These are phyloP conservation scores for Creontiades dilutus DNA, from an alignment of 2,888 invertebrate genomes.

Conservation along the genomic window DNA sequence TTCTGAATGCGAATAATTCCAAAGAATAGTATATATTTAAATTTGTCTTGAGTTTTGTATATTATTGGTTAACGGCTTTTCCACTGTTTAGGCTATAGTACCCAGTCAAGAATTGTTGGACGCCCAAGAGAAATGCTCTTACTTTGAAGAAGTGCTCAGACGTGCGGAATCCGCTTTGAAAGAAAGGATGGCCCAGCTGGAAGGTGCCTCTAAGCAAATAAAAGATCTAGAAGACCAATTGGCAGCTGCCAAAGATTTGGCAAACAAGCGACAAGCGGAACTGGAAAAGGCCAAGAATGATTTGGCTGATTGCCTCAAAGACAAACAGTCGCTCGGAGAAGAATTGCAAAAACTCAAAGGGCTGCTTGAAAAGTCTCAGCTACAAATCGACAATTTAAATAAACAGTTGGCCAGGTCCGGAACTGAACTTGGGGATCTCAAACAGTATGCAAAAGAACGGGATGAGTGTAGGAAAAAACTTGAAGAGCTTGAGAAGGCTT, in stretches of 20 bases:
- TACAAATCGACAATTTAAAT: background rate
- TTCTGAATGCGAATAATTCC: no score
- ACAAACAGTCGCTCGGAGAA: background rate
- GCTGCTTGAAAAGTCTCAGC: slow-evolving; percentile 10
- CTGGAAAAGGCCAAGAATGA: slow-evolving; percentile 43
- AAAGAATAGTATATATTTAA: background rate
- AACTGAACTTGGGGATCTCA: slow-evolving; percentile 34
- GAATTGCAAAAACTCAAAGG: slow-evolving; percentile 37
- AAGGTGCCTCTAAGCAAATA: slow-evolving; percentile 3
- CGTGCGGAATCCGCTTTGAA: slow-evolving; percentile 48
- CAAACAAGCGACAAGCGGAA: slow-evolving; percentile 24
- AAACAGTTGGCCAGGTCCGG: slow-evolving; percentile 22
- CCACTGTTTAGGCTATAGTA: background rate
- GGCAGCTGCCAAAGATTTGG: background rate
- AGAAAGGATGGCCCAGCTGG: slow-evolving; percentile 45
- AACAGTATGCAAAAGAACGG: slow-evolving; percentile 29
- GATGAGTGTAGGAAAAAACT: slow-evolving; percentile 47
- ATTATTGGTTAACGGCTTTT: background rate
- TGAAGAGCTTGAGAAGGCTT: slow-evolving; percentile 55
- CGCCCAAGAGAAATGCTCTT: slow-evolving; percentile 71
- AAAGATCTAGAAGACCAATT: slow-evolving; percentile 40
- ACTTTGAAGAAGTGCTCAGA: slow-evolving; percentile 70
- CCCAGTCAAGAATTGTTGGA: slow-evolving; percentile 55
- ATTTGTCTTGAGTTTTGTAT: background rate
- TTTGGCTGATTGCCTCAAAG: slow-evolving; percentile 50